A percentile compares a stretch with the other conserved stretches of the same genome.
Conservation (phyloP, 2,797 vertebrate genomes). For the Pangasius macronema region DNA sequence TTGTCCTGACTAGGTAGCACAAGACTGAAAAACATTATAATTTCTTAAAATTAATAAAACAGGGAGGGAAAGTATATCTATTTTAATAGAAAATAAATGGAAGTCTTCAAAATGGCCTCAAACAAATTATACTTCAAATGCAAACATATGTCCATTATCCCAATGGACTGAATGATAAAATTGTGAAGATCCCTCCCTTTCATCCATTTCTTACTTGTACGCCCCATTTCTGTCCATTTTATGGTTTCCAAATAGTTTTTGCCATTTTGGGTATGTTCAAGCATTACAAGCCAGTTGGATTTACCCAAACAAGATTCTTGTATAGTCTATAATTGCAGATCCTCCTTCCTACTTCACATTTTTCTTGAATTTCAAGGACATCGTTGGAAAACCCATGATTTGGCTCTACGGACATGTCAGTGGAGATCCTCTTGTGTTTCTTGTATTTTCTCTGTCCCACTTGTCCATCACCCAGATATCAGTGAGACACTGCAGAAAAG, state of each 20-base stretch:
- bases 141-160: neutral
- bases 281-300: constrained; percentile 22
- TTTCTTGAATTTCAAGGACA: constrained; percentile 42
- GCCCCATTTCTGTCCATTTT: constrained; percentile 10
- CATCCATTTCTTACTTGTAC: constrained; percentile 24
- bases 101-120: neutral
- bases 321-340: constrained; percentile 13
- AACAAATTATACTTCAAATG: neutral
- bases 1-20: neutral
- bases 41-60: constrained; percentile 2
- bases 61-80: neutral
- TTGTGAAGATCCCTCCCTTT: constrained; percentile 13
- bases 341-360: constrained; percentile 36
- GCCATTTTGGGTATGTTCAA: constrained; percentile 3
- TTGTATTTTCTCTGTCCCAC: constrained; percentile 67
- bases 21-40: neutral
- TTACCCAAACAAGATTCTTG: constrained; percentile 21
- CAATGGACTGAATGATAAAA: neutral
- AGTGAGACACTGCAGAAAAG: constrained; percentile 79
- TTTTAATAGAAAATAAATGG: neutral
- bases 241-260: constrained; percentile 23
- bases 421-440: constrained; percentile 69
- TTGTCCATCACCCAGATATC: constrained; percentile 75
- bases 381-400: constrained; percentile 60
- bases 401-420: constrained; percentile 66